These are phyloP conservation scores for Cenopis cana DNA, from an alignment of 2,888 invertebrate genomes.

Conservation along the genomic window DNA sequence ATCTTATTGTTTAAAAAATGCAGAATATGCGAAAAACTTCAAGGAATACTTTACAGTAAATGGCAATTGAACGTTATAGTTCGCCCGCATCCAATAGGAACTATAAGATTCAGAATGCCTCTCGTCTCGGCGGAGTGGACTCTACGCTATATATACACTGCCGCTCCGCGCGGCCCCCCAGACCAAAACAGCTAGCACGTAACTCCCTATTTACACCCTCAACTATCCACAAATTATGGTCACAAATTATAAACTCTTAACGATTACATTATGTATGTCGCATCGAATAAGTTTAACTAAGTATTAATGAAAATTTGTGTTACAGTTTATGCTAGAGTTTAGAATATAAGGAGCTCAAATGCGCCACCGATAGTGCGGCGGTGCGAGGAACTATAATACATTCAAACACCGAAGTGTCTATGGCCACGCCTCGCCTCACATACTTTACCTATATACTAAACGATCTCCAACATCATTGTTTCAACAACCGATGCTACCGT, in stretches of 20 bases:
- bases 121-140: constrained; percentile 64
- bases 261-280: constrained; percentile 65
- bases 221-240: constrained; percentile 67
- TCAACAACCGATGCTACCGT: constrained; percentile 67
- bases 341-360: constrained; percentile 82
- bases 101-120: constrained; percentile 85
- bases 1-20: constrained; percentile 82
- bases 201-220: constrained; percentile 75
- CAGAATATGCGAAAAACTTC: constrained; percentile 83
- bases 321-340: constrained; percentile 82
- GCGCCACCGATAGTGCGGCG: constrained; percentile 79
- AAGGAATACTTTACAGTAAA: constrained; percentile 83
- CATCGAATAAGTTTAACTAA: constrained; percentile 70
- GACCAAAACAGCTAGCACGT: constrained; percentile 79
- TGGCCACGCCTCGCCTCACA: constrained; percentile 77
- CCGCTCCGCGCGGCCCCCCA: constrained; percentile 60
- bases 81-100: constrained; percentile 84
- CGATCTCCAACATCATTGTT: constrained; percentile 78
- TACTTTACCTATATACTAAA: constrained; percentile 81
- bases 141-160: constrained; percentile 69
- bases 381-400: constrained; percentile 83
- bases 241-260: constrained; percentile 72
- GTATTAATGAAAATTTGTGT: constrained; percentile 75
- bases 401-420: constrained; percentile 82
- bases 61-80: constrained; percentile 85